Evolutionary conservation across 2,113 vertebrate genomes (phyloP), one percentile per base, ranked within the genome.

Genomic region (Callopanchax toddi): DNA sequence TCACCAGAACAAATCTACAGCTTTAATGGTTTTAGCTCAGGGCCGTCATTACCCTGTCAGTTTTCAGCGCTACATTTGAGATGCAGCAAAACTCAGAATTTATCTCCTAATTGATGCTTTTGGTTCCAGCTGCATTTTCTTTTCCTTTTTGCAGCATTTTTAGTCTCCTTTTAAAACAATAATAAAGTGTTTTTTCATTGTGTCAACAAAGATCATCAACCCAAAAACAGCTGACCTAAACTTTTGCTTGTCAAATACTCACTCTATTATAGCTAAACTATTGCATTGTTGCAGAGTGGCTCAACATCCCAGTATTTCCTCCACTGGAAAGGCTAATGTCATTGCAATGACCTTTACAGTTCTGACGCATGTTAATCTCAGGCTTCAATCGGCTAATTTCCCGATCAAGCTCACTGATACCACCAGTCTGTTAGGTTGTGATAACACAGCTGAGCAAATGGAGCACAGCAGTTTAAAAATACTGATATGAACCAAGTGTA

Each of bases 261-360:
- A 74, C 36, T 76, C 46, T n/a, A n/a, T n/a, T n/a, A n/a, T n/a
- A n/a, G n/a, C 59, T 52, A 71, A 76, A 76, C 62, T 3, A 32
- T 32, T 32, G 29, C 29, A 32, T 3, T 32, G 70, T 67, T 82
- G 74, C 77, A 61, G 48, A 82, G 60, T 29, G 48, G 82, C 77
- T 80, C 81, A 77, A 78, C 77, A 84, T 85, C n/a, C n/a, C n/a
- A n/a, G 80, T 73, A 71, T 79, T 80, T 81, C 62, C 39, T 74
- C 70, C 55, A 15, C 61, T 63, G 80, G 78, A 88, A 86, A 86
- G 74, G 91, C 50, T 78, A 86, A 87, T 89, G 91, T 90, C 89
- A 91, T 91, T 91, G 87, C 75, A 81, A 86, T 86, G 90, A 92
- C 92, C 89, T 93, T 91, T 89, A 85, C 74, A 26, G 45, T 77